A percentile compares a stretch with the other conserved stretches of the same genome.
Conservation (phyloP, 2,888 invertebrate genomes). For the Andrena praecox region DNA sequence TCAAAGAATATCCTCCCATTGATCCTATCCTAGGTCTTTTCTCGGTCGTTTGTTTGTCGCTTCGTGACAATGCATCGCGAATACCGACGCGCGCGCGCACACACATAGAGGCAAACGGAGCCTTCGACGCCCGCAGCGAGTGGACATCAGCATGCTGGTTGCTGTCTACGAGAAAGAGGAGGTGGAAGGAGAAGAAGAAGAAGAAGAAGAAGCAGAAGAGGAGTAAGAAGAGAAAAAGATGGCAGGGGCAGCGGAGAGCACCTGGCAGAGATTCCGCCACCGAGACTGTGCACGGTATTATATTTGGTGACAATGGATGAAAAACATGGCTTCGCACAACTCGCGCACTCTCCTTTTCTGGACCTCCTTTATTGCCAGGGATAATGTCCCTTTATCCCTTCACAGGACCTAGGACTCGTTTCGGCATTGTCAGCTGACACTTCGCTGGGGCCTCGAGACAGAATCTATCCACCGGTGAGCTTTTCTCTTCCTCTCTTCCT, state of each 20-base stretch:
- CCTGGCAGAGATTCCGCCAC: constrained; percentile 75
- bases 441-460: constrained; percentile 68
- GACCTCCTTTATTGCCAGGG: constrained; percentile 69
- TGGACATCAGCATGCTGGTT: constrained; percentile 45
- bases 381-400: constrained; percentile 79
- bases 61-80: constrained; percentile 55
- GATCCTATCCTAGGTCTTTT: constrained; percentile 55
- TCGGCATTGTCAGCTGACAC: constrained; percentile 75
- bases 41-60: constrained; percentile 65
- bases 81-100: constrained; percentile 16
- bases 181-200: constrained; percentile 11
- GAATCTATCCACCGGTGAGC: constrained; percentile 62
- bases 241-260: constrained; percentile 43
- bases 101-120: constrained; percentile 16
- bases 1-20: constrained; percentile 39
- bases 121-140: constrained; percentile 52
- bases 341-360: constrained; percentile 74
- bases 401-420: constrained; percentile 74
- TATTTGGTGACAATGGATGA: constrained; percentile 75
- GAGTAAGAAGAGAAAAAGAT: constrained; percentile 1
- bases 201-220: background rate
- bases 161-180: constrained; percentile 18
- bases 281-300: constrained; percentile 72
- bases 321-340: constrained; percentile 79
- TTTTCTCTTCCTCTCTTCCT: constrained; percentile 32